Evolutionary conservation across 1,140 invertebrate species (phyloP).

Genomic region (Hirudo medicinalis): DNA sequence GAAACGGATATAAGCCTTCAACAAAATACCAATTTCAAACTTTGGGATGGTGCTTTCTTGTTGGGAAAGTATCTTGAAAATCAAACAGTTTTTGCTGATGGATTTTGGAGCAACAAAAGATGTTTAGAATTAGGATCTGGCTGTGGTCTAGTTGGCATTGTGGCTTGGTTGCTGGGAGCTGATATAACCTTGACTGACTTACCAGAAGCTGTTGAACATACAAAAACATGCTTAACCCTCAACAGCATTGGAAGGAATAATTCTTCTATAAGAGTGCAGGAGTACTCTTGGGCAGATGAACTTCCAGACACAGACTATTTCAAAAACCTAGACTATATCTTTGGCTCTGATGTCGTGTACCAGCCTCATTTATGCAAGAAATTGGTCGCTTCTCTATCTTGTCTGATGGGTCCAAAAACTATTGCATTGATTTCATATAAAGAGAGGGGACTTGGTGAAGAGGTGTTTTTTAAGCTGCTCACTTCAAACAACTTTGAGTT

Average conservation of each 20-base stretch:
- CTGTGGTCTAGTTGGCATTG: conserved; percentile 17
- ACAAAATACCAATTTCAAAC: conserved; percentile 17
- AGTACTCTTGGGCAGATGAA: conserved; percentile 10
- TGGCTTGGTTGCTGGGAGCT: conserved; percentile 16
- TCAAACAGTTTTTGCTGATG: not conserved
- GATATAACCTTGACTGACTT: conserved; percentile 12
- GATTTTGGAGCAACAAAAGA: conserved; percentile 9
- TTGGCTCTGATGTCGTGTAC: conserved; percentile 19
- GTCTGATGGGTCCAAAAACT: conserved; percentile 8
- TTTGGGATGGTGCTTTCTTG: conserved; percentile 17
- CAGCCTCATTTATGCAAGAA: conserved; percentile 3
- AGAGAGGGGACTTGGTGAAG: conserved; percentile 15
- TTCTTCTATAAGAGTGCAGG: not conserved
- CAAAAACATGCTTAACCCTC: not conserved
- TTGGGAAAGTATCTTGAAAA: conserved; percentile 13
- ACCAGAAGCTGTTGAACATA: conserved; percentile 4
- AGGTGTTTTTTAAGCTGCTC: conserved; percentile 8
- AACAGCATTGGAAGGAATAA: not conserved
- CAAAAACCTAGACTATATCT: conserved; percentile 8
- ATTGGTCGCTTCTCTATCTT: not conserved
- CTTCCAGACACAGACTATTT: not conserved
- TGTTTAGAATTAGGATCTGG: conserved; percentile 17
- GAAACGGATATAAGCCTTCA: not conserved
- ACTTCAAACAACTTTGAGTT: not conserved
- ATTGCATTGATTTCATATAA: conserved; percentile 14